A percentile compares a stretch with the other conserved stretches of the same genome.
These are phyloP conservation scores for Chrysemys picta DNA, from an alignment of 2,113 vertebrate genomes.

Conservation along the genomic window DNA sequence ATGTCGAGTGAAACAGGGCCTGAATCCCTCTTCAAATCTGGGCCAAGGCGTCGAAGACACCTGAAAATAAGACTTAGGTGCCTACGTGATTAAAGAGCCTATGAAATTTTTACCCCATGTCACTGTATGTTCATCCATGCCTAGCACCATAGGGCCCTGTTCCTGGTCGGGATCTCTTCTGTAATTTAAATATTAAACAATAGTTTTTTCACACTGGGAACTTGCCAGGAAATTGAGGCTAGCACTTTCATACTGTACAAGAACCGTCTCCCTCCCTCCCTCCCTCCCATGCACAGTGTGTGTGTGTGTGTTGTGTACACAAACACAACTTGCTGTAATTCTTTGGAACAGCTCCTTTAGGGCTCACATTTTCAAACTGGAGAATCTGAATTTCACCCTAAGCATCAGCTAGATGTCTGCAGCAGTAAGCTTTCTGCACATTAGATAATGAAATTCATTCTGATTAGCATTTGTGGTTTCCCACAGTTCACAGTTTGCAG, in stretches of 20 bases:
- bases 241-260: neutral
- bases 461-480: constrained; percentile 9
- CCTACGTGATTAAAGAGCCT: neutral
- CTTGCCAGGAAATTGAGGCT: neutral
- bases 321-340: neutral
- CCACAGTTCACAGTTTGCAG: neutral
- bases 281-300: too few species aligned
- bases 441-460: constrained; percentile 5
- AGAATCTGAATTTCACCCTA: neutral
- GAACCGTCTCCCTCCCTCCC: neutral
- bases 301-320: neutral
- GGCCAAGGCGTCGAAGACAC: neutral
- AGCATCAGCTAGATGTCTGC: neutral
- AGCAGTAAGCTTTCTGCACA: neutral
- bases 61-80: neutral
- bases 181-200: neutral
- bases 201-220: neutral
- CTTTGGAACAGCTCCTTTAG: neutral
- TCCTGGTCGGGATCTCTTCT: neutral
- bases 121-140: neutral
- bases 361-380: neutral
- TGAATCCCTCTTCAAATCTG: neutral
- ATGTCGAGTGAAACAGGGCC: neutral
- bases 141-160: neutral
- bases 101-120: neutral